phyloP scores from a whole-genome alignment of 2,888 invertebrate genomes.

The Melanargia galathea region DNA sequence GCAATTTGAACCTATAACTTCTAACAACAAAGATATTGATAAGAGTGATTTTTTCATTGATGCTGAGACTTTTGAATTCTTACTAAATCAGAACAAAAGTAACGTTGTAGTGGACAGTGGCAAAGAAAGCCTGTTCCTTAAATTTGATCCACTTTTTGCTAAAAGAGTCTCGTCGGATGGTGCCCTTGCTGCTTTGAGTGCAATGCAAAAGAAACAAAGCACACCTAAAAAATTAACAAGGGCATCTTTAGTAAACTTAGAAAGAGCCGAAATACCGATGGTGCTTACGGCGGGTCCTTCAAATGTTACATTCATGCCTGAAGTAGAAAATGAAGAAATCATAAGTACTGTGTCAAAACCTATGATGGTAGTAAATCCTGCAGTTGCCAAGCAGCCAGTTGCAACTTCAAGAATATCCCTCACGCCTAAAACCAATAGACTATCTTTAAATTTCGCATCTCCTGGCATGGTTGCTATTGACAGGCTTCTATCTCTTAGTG shows the following conservation, averaged over 20 bases:
- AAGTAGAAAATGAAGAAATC: slow-evolving; percentile 54
- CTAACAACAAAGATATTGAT: slow-evolving; percentile 54
- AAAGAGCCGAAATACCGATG: slow-evolving; percentile 43
- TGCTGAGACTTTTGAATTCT: slow-evolving; percentile 73
- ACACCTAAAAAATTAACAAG: slow-evolving; percentile 58
- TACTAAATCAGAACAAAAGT: slow-evolving; percentile 69
- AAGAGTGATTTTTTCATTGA: slow-evolving; percentile 72
- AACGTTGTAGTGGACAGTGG: slow-evolving; percentile 68
- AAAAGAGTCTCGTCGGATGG: slow-evolving; percentile 67
- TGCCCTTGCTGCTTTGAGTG: slow-evolving; percentile 58
- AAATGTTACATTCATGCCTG: slow-evolving; percentile 48
- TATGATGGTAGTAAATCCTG: slow-evolving; percentile 74
- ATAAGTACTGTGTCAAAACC: slow-evolving; percentile 65
- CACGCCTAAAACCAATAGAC: slow-evolving; percentile 65
- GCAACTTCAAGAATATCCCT: slow-evolving; percentile 60
- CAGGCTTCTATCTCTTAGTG: slow-evolving; percentile 72
- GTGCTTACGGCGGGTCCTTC: slow-evolving; percentile 44
- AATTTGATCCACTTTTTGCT: slow-evolving; percentile 75
- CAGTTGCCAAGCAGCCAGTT: slow-evolving; percentile 57
- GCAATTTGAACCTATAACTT: slow-evolving; percentile 55
- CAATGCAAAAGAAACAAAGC: slow-evolving; percentile 60
- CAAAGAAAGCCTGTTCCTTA: slow-evolving; percentile 75
- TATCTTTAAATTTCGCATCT: slow-evolving; percentile 71
- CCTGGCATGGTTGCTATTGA: slow-evolving; percentile 81
- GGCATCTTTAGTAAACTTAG: slow-evolving; percentile 37